Evolutionary conservation across 2,113 vertebrate genomes (phyloP), one percentile per base, ranked within the genome.

Genomic region (Microcebus murinus): DNA sequence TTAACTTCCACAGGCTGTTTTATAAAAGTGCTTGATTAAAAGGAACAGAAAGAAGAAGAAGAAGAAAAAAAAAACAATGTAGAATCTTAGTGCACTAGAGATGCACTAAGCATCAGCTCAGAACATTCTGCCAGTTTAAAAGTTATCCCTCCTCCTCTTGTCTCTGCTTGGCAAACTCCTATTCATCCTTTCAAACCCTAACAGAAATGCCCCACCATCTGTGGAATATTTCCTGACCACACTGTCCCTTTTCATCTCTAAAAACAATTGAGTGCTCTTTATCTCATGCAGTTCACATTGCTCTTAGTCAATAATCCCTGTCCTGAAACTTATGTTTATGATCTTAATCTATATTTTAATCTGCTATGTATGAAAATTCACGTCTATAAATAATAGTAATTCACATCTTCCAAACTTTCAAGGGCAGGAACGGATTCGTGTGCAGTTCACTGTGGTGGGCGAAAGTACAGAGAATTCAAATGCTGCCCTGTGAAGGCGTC

Each of bases 81-180:
- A 21, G 31, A 12, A 1, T 15, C 34, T 52, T 15, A 34, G 23
- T 6, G 18, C 27, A 1, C 25, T 21, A 11, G n/a, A 55, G 13
- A 59, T 7, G 4, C 48, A 4, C 20, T 2, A 2, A 2, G 14
- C 55, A 5, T 20, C 77, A 20, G 34, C 77, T 52, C 14, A 4
- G 48, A 17, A 59, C 15, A 18, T 68, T 39, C 65, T 61, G 23
- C 48, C 36, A 74, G 7, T 14, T 4, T 31, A 25, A 45, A 70
- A 8, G 12, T 1, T 17, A 3, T 29, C 18, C 27, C 34, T 14
- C 21, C 8, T 23, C 4, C 10, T 1, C 29, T 15, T 5, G 0
- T 36, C 70, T 71, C 25, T 23, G 34, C 25, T 76, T 17, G 20
- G 84, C 48, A 90, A 84, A 76, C 73, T 92, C 71, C 77, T 88